These are phyloP conservation scores for Hofmannophila pseudospretella DNA, from an alignment of 2,888 invertebrate species.

Conservation along the genomic window DNA sequence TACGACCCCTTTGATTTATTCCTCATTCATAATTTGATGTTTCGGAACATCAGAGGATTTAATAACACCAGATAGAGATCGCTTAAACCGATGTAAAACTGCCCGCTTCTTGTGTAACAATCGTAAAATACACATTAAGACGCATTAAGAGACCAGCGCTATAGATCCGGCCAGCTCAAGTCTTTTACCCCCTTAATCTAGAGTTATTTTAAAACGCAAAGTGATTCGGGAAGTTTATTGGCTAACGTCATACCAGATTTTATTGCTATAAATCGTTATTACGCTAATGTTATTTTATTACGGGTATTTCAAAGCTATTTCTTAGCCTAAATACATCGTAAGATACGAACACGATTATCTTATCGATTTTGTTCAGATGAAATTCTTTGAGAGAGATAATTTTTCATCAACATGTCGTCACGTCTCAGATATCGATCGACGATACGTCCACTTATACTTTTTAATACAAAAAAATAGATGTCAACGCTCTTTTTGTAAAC, in stretches of 20 bases:
- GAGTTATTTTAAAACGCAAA: slow-evolving; percentile 67
- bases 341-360: slow-evolving; percentile 41
- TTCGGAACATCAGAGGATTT: slow-evolving; percentile 72
- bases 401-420: slow-evolving; percentile 24
- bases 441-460: slow-evolving; percentile 25
- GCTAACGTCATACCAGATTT: slow-evolving; percentile 64
- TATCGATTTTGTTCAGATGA: slow-evolving; percentile 43
- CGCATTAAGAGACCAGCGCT: slow-evolving; percentile 65
- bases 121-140: slow-evolving; percentile 77
- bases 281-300: slow-evolving; percentile 68
- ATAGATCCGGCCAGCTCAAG: slow-evolving; percentile 51
- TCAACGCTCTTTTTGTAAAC: slow-evolving; percentile 35
- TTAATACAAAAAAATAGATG: slow-evolving; percentile 24
- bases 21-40: slow-evolving; percentile 75
- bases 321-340: slow-evolving; percentile 47
- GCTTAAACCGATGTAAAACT: slow-evolving; percentile 71
- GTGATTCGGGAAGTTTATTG: slow-evolving; percentile 67
- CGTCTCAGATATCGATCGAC: slow-evolving; percentile 26
- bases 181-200: slow-evolving; percentile 67
- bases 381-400: slow-evolving; percentile 34
- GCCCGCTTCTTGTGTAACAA: slow-evolving; percentile 72
- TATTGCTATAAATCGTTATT: slow-evolving; percentile 70
- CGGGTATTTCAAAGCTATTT: slow-evolving; percentile 47
- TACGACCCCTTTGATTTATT: slow-evolving; percentile 74
- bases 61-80: slow-evolving; percentile 72